Evolutionary conservation across 2,888 invertebrate species (phyloP).

Genomic region (Cataglyphis rosenhaueri): DNA sequence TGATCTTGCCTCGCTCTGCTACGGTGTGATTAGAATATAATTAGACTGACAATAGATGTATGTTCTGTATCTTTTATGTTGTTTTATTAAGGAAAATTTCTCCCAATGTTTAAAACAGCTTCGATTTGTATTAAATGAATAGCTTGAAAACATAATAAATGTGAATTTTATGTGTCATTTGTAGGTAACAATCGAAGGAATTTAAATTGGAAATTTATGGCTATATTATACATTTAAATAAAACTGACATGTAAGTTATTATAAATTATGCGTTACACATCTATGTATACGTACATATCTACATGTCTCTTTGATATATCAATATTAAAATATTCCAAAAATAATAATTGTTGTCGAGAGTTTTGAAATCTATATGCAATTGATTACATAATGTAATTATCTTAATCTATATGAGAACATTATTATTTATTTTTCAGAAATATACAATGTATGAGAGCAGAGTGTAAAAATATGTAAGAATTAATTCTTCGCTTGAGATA

Average conservation of each 20-base stretch:
- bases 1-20: not conserved
- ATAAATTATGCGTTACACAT: constrained; percentile 25
- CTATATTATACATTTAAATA: constrained; percentile 6
- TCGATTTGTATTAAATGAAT: constrained; percentile 24
- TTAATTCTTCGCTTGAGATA: constrained; percentile 19
- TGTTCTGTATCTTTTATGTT: constrained; percentile 1
- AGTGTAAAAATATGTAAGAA: constrained; percentile 16
- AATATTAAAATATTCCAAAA: constrained; percentile 34
- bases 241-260: constrained; percentile 14
- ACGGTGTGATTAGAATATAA: constrained; percentile 14
- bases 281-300: constrained; percentile 29
- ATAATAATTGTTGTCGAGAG: constrained; percentile 31
- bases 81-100: constrained; percentile 1
- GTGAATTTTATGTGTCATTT: constrained; percentile 34
- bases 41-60: constrained; percentile 27
- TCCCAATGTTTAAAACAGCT: not conserved
- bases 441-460: constrained; percentile 28
- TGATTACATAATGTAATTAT: constrained; percentile 36
- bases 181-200: constrained; percentile 3
- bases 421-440: constrained; percentile 31
- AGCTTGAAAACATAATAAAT: constrained; percentile 23
- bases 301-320: constrained; percentile 42
- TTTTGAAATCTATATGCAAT: constrained; percentile 35
- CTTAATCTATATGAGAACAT: constrained; percentile 26
- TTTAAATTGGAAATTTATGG: constrained; percentile 26